These are phyloP conservation scores for Argopecten irradians DNA, from an alignment of 1,140 invertebrate genomes.

Conservation along the genomic window DNA sequence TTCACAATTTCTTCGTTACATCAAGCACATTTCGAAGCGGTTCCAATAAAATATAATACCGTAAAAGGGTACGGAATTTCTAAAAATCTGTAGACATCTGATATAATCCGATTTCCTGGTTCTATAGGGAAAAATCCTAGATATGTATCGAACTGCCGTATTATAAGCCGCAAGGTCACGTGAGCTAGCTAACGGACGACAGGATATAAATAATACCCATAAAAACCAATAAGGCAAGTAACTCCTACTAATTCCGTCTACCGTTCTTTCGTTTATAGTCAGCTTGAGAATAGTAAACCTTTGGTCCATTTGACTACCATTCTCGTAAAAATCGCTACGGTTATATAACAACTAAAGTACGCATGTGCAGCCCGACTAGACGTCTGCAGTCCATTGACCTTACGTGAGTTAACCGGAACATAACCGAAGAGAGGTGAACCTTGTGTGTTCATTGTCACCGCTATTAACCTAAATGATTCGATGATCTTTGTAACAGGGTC, in stretches of 20 bases:
- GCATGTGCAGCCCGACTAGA: neutral
- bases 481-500: neutral
- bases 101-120: neutral
- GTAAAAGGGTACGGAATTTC: neutral
- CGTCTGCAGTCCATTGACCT: neutral
- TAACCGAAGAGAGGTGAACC: neutral
- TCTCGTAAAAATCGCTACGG: neutral
- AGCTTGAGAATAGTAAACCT: neutral
- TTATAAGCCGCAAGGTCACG: neutral
- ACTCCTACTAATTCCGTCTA: slow-evolving; percentile 16
- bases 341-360: neutral
- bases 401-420: neutral
- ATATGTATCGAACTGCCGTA: neutral
- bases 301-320: neutral
- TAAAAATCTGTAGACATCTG: neutral
- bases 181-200: neutral
- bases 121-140: neutral
- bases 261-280: slow-evolving; percentile 21
- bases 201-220: neutral
- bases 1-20: too few species aligned
- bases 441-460: neutral
- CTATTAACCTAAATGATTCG: neutral
- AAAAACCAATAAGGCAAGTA: neutral
- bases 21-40: too few species aligned
- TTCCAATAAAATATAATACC: too few species aligned